Percentiles rank a stretch among this genome's conserved stretches.
Evolutionary conservation across 2,797 vertebrate genomes (phyloP).

Genomic region (Enteromius radiatus): DNA sequence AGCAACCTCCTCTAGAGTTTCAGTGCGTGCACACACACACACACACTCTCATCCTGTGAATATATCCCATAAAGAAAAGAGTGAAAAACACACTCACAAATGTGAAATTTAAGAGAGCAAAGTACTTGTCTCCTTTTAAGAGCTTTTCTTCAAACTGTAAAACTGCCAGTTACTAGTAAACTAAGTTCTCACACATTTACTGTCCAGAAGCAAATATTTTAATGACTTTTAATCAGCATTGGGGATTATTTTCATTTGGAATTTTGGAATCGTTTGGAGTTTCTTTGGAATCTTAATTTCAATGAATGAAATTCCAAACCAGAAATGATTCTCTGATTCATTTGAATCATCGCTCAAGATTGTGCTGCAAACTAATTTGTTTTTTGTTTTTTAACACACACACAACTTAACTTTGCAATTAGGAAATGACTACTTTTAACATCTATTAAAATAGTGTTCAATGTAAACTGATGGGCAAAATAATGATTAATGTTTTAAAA

Average conservation of each 20-base stretch:
- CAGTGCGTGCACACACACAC: slow-evolving; percentile 70
- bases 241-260: not conserved
- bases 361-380: not conserved
- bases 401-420: not conserved
- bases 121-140: not conserved
- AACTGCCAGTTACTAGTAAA: not conserved
- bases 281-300: not conserved
- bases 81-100: slow-evolving; percentile 19
- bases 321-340: not conserved
- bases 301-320: not conserved
- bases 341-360: not conserved
- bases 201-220: not conserved
- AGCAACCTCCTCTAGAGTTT: slow-evolving; percentile 73
- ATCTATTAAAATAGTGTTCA: not conserved
- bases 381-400: not conserved
- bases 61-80: slow-evolving; percentile 20
- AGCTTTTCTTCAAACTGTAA: slow-evolving; percentile 8
- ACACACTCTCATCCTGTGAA: slow-evolving; percentile 61
- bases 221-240: not conserved
- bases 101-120: slow-evolving; percentile 12
- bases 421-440: not conserved
- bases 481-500: slow-evolving; percentile 7
- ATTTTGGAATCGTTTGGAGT: no score
- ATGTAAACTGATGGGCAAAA: not conserved
- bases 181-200: not conserved